phyloP scores from a whole-genome alignment of 1,140 invertebrate genomes.

The Drosophila nikananu region DNA sequence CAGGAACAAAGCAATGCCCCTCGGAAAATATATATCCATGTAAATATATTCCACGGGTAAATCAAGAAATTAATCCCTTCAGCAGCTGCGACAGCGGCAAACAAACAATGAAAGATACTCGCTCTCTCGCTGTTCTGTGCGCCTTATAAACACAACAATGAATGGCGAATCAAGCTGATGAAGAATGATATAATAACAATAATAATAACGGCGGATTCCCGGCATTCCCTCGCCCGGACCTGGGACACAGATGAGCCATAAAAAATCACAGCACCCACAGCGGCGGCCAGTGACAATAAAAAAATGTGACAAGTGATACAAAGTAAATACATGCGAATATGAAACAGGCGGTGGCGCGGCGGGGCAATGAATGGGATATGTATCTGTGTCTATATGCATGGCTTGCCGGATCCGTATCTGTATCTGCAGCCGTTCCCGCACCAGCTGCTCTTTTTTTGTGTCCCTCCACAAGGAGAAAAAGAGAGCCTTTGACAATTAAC shows the following conservation, averaged over 20 bases:
- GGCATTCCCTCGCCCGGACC: constrained; percentile 27
- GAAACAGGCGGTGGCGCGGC: constrained; percentile 48
- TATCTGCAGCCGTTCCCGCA: constrained; percentile 29
- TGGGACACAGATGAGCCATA: constrained; percentile 67
- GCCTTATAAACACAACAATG: constrained; percentile 78
- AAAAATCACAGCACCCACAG: constrained; percentile 70
- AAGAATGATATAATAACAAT: constrained; percentile 83
- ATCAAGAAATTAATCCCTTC: constrained; percentile 84
- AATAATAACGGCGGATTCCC: constrained; percentile 54
- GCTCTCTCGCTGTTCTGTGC: constrained; percentile 22
- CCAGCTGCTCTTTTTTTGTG: constrained; percentile 15
- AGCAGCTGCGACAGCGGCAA: constrained; percentile 75
- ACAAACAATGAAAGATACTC: constrained; percentile 80
- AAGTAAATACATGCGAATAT: constrained; percentile 83
- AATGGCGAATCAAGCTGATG: constrained; percentile 81
- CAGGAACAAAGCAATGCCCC: constrained; percentile 66
- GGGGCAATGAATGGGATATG: constrained; percentile 67
- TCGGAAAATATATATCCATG: constrained; percentile 10
- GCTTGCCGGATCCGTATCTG: constrained; percentile 37
- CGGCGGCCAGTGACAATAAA: constrained; percentile 66
- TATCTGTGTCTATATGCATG: constrained; percentile 40
- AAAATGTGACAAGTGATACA: constrained; percentile 83
- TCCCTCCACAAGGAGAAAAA: background rate
- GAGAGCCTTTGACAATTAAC: background rate
- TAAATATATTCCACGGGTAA: constrained; percentile 61